A percentile compares a stretch with the other conserved stretches of the same genome.
These are phyloP conservation scores for Micoletzkya japonica DNA, from an alignment of 2,888 invertebrate genomes.

Conservation along the genomic window DNA sequence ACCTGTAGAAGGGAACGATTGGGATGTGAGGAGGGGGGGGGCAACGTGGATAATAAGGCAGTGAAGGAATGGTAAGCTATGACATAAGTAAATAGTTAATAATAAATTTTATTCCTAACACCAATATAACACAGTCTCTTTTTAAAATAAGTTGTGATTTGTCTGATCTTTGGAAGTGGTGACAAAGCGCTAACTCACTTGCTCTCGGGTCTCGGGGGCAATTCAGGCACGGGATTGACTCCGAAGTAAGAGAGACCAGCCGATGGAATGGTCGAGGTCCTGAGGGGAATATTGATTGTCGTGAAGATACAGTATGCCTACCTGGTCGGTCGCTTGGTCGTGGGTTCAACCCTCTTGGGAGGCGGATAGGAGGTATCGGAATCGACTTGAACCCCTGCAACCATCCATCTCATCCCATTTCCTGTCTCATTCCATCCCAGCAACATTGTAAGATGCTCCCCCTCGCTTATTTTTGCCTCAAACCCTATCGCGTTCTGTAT, in stretches of 20 bases:
- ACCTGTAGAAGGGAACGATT: too few relatives aligned
- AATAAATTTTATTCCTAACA: too few relatives aligned
- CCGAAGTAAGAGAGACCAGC: slow-evolving; percentile 5
- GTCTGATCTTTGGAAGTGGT: too few relatives aligned
- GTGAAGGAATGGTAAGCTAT: too few relatives aligned
- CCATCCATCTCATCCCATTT: background rate
- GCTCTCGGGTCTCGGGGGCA: slow-evolving; percentile 25
- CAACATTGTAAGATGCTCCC: too few relatives aligned
- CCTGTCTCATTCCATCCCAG: too few relatives aligned
- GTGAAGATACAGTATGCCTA: background rate
- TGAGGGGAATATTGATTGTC: slow-evolving; percentile 3
- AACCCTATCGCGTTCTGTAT: too few relatives aligned
- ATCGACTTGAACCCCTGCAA: background rate
- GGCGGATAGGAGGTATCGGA: slow-evolving; percentile 18
- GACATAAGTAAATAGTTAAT: too few relatives aligned
- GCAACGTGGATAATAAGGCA: too few relatives aligned
- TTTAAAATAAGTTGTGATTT: too few relatives aligned
- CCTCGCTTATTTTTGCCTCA: background rate
- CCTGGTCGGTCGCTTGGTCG: background rate
- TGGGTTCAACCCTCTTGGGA: background rate
- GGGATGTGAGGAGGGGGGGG: too few relatives aligned
- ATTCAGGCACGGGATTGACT: slow-evolving; percentile 16
- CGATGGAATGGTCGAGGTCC: background rate
- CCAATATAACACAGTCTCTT: too few relatives aligned
- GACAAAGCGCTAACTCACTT: slow-evolving; percentile 14